A percentile compares a stretch with the other conserved stretches of the same genome.
Conservation (phyloP, 2,797 vertebrate genomes). For the Graptemys geographica region DNA sequence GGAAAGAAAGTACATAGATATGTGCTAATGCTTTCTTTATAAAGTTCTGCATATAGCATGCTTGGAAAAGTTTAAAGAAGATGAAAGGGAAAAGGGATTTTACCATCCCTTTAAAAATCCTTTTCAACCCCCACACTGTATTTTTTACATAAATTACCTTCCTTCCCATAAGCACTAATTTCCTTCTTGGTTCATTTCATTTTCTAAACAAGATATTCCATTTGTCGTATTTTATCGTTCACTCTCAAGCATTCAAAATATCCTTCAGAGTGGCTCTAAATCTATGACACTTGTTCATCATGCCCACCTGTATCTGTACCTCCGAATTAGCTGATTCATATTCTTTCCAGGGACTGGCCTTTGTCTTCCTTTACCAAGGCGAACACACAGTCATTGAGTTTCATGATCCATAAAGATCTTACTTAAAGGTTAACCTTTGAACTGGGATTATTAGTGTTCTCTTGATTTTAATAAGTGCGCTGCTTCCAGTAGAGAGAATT, state of each 20-base stretch:
- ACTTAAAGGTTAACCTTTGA: conserved; percentile 74
- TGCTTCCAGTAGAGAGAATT: conserved; percentile 73
- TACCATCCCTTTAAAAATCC: neutral
- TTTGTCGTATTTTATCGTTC: neutral
- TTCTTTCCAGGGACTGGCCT: conserved; percentile 58
- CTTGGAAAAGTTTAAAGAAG: neutral
- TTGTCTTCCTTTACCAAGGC: neutral
- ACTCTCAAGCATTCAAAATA: neutral
- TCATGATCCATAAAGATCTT: conserved; percentile 61
- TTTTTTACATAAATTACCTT: neutral
- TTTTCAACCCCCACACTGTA: neutral
- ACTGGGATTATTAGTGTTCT: conserved; percentile 58
- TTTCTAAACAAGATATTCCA: neutral
- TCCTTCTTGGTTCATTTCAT: neutral
- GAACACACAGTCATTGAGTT: conserved; percentile 72
- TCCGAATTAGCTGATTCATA: conserved; percentile 72
- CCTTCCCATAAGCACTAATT: neutral
- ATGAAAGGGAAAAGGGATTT: neutral
- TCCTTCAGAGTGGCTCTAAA: neutral
- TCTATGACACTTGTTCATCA: conserved; percentile 45
- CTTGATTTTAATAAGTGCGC: conserved; percentile 68
- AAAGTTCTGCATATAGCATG: neutral
- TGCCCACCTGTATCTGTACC: conserved; percentile 71
- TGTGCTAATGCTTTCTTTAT: neutral
- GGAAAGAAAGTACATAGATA: neutral